A percentile compares a stretch with the other conserved stretches of the same genome.
phyloP scores from a whole-genome alignment of 23 tunicate genomes.

The Styela clava region DNA sequence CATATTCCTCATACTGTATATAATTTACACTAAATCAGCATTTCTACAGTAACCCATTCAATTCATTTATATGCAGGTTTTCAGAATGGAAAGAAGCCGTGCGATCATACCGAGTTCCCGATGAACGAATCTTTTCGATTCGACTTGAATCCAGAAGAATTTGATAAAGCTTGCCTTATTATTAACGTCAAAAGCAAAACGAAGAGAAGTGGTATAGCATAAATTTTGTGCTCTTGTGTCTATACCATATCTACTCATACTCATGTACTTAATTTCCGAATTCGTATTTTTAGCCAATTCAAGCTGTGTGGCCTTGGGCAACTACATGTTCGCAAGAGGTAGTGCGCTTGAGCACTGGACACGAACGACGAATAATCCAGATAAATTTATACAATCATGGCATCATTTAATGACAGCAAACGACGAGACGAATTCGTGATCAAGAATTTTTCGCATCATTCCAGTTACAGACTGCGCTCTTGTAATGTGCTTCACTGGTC shows the following conservation, averaged over 20 bases:
- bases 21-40: too few relatives aligned
- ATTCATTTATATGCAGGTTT: too few relatives aligned
- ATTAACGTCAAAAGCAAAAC: constrained; percentile 6
- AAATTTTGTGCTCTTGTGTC: too few relatives aligned
- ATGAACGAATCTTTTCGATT: constrained; percentile 20
- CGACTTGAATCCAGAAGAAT: constrained; percentile 12
- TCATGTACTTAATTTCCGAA: too few relatives aligned
- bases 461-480: too few relatives aligned
- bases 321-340: constrained; percentile 12
- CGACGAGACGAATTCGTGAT: too few relatives aligned
- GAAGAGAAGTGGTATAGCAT: constrained; percentile 2
- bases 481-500: too few relatives aligned
- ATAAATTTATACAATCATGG: constrained; percentile 12
- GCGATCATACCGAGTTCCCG: constrained; percentile 1
- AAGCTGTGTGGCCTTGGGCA: constrained; percentile 6
- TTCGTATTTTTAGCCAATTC: background rate
- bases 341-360: constrained; percentile 20
- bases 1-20: too few relatives aligned
- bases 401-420: background rate
- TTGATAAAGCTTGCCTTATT: constrained; percentile 1
- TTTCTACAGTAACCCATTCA: too few relatives aligned
- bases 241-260: too few relatives aligned
- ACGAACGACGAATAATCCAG: background rate
- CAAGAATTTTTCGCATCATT: too few relatives aligned
- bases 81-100: background rate